Evolutionary conservation across 2,113 vertebrate genomes (phyloP), one percentile per base, ranked within the genome.

Genomic region (Speoplatyrhinus poulsoni): DNA sequence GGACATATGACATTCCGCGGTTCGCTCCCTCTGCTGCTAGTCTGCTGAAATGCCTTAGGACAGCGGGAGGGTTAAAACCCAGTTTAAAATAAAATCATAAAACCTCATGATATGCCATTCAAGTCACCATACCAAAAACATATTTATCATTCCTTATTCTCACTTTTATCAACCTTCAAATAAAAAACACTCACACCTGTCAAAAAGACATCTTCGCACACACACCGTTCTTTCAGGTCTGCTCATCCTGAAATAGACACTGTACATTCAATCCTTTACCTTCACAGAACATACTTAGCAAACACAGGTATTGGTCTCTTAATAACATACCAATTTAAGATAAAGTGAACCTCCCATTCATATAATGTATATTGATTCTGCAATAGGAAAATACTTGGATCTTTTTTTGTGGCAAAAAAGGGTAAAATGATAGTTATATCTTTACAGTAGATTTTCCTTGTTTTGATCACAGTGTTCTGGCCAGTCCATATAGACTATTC

Each of bases 401-500:
- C 26, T 26, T 26, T 26, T 26, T 68, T 52, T 60, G 61, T 67
- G 48, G 26, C 62, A 73, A 67, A 79, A 62, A 17, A 50, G 9
- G 3, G 19, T 46, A 12, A 9, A 19, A 32, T 11, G 80, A 58
- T 41, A 49, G 32, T 41, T 16, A 50, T 33, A 58, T 69, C n/a
- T 36, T 69, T 50, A 36, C 46, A 41, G 60, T 48, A 61, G 80
- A 64, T 53, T 48, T 59, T 57, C 70, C 63, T 67, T 32, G 62
- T 36, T 78, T 82, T 55, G 64, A 81, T 85, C 81, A 88, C 87
- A 91, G 88, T 89, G 88, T 79, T 81, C 78, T 76, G 82, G 86
- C 84, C 84, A 49, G 81, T 80, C 68, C 67, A 15, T 64, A 49
- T 32, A 54, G 12, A 63, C 82, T 72, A 67, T 53, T 81, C 36